These are phyloP conservation scores for Drosophila paramelanica DNA, from an alignment of 2,888 invertebrate genomes.

Conservation along the genomic window DNA sequence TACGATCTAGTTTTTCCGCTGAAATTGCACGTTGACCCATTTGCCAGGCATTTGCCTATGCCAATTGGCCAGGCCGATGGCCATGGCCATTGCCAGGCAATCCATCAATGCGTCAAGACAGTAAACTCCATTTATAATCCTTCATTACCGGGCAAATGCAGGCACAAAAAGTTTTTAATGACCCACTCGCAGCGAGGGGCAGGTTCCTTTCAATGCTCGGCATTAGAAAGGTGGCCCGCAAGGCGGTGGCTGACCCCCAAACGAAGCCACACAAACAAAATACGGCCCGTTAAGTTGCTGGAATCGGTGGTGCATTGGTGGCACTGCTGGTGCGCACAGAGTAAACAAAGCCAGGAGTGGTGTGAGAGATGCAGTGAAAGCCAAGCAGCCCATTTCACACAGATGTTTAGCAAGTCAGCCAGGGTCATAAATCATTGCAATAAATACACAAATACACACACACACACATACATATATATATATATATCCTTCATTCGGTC, in stretches of 20 bases:
- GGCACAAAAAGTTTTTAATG: slow-evolving; percentile 63
- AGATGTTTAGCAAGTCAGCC: slow-evolving; percentile 73
- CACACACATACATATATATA: slow-evolving; percentile 11
- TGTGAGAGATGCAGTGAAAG: slow-evolving; percentile 59
- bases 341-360: slow-evolving; percentile 50
- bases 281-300: slow-evolving; percentile 31
- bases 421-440: slow-evolving; percentile 74
- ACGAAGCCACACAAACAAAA: slow-evolving; percentile 36
- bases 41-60: slow-evolving; percentile 19
- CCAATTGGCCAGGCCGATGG: slow-evolving; percentile 9
- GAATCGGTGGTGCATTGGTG: slow-evolving; percentile 24
- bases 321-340: slow-evolving; percentile 22
- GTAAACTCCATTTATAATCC: slow-evolving; percentile 74
- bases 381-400: slow-evolving; percentile 71
- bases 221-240: slow-evolving; percentile 75
- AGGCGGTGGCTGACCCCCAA: slow-evolving; percentile 77
- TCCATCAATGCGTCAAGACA: slow-evolving; percentile 66
- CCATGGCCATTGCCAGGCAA: slow-evolving; percentile 33
- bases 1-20: slow-evolving; percentile 5
- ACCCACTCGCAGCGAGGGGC: slow-evolving; percentile 45
- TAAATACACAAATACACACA: slow-evolving; percentile 22
- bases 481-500: slow-evolving; percentile 39
- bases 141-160: slow-evolving; percentile 58
- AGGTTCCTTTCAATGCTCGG: slow-evolving; percentile 62
- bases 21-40: slow-evolving; percentile 24